phyloP scores from a whole-genome alignment of 2,888 invertebrate genomes.

The Nephrotoma flavescens region DNA sequence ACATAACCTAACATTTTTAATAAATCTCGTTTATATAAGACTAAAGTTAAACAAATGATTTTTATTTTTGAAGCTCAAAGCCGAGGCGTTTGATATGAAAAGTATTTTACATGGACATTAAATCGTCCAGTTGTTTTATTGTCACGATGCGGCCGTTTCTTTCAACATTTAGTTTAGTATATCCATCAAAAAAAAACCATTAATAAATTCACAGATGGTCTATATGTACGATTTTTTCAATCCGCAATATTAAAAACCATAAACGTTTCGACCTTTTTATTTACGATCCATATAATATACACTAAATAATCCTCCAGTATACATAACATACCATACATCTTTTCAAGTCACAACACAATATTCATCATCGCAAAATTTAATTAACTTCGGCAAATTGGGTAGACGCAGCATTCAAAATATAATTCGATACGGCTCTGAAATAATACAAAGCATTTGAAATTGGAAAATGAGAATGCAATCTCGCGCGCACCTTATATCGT shows the following conservation, averaged over 20 bases:
- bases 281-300: not conserved
- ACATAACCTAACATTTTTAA: no score
- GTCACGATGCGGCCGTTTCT: not conserved
- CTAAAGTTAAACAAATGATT: no score
- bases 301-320: not conserved
- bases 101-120: no score
- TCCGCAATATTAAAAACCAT: not conserved
- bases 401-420: not conserved
- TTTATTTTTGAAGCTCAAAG: no score
- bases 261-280: not conserved
- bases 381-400: not conserved
- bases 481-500: not conserved
- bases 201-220: not conserved
- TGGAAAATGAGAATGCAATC: not conserved
- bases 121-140: no score
- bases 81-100: no score
- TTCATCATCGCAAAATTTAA: not conserved
- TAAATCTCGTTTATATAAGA: no score
- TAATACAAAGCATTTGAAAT: not conserved
- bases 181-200: not conserved
- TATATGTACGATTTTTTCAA: not conserved
- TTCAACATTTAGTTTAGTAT: not conserved
- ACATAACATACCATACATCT: not conserved
- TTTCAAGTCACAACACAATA: not conserved
- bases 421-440: not conserved